Percentiles rank a stretch among this genome's conserved stretches.
These are phyloP conservation scores for Tetramorium bicarinatum DNA, from an alignment of 2,888 invertebrate species.

Conservation along the genomic window DNA sequence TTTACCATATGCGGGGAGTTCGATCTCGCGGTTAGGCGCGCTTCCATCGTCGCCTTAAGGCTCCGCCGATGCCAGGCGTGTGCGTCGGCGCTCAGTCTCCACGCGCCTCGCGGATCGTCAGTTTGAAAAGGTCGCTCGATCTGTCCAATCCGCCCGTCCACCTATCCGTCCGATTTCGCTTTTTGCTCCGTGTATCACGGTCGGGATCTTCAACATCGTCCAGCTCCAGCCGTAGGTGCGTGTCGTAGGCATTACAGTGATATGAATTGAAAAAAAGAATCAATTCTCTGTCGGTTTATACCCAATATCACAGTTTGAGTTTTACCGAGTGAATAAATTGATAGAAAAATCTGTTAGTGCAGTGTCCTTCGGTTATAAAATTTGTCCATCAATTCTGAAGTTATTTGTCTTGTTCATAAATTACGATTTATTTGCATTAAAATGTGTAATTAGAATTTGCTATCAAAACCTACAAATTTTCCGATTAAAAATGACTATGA, in stretches of 20 bases:
- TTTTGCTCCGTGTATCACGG: slow-evolving; percentile 18
- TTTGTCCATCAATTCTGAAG: neutral
- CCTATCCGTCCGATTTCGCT: slow-evolving; percentile 33
- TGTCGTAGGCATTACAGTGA: neutral
- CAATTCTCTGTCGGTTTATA: neutral
- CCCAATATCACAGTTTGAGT: neutral
- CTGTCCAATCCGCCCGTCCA: slow-evolving; percentile 62
- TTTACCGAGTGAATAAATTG: neutral
- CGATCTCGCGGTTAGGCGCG: slow-evolving; percentile 76
- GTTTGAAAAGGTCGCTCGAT: slow-evolving; percentile 72
- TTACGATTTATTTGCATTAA: neutral
- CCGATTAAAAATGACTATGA: neutral
- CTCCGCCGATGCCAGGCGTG: slow-evolving; percentile 78
- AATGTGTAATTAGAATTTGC: neutral
- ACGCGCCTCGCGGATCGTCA: slow-evolving; percentile 80
- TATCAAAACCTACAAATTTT: neutral
- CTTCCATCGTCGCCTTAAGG: slow-evolving; percentile 75
- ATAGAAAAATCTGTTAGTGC: neutral
- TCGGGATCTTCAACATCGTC: neutral
- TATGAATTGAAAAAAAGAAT: neutral
- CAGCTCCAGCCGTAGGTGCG: neutral
- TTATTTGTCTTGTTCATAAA: neutral
- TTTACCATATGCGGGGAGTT: slow-evolving; percentile 85
- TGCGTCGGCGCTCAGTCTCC: slow-evolving; percentile 75
- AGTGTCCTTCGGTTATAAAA: neutral